Evolutionary conservation across 1,140 invertebrate genomes (phyloP), one percentile per base, ranked within the genome.

Genomic region (Pseudomyrmex dendroicus): DNA sequence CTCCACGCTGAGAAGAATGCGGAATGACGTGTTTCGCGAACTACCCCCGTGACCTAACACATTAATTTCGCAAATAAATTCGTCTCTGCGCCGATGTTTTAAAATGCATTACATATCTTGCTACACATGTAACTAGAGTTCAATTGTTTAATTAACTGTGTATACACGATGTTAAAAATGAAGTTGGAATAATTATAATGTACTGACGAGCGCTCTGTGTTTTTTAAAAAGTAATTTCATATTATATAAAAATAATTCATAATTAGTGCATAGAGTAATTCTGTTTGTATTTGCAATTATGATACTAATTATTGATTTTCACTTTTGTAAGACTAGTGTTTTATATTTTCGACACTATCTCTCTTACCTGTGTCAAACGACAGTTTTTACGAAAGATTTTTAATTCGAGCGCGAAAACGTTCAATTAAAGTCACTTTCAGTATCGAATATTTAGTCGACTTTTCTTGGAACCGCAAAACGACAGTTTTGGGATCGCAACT

Each of bases 1-100:
- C 48, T 52, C 20, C 25, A 9, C n/a, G 54, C 54, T 80, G 54
- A 72, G 35, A 78, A 78, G 76, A 78, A 78, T 63, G 48, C 25
- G 48, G 63, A 76, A 77, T 67, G 74, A 77, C 52, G 44, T 54
- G 12, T 13, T 59, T 59, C 44, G 44, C 44, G 25, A 63, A n/a
- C 59, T 15, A 17, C 48, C 9, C 35, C 20, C 44, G 17, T 17
- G 64, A 66, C 48, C 10, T 17, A 50, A 0, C n/a, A 12, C 10
- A 20, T 25, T 67, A 46, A 68, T 77, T 48, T 56, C 4, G 4
- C 10, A 22, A 62, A 25, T 25, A 44, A 67, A 3, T 68, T 13
- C 35, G 48, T 10, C 9, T 15, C 13, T 2, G 13, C 9, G 13
- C n/a, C 44, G 48, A 67, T 46, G 17, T 77, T 77, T 15, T n/a